Evolutionary conservation across 2,888 invertebrate species (phyloP).

Genomic region (Timandra comae): DNA sequence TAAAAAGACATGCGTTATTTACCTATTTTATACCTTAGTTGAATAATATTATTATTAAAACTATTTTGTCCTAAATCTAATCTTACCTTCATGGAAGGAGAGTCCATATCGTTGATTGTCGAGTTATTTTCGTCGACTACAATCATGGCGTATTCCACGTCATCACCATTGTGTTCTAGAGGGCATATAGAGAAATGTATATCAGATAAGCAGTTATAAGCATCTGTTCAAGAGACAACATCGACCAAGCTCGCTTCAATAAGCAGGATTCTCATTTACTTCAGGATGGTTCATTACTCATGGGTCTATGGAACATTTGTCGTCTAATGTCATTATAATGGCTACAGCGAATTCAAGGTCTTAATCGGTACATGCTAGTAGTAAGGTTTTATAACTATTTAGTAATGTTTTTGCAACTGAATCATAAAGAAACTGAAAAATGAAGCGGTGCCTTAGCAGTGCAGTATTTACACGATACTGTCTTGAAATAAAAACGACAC

Average conservation of each 20-base stretch:
- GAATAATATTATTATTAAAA: too few relatives aligned
- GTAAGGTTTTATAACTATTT: slow-evolving; percentile 19
- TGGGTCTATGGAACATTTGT: slow-evolving; percentile 15
- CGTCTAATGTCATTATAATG: too few relatives aligned
- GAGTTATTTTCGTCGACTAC: slow-evolving; percentile 94
- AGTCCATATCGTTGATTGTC: slow-evolving; percentile 87
- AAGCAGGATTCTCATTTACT: slow-evolving; percentile 34
- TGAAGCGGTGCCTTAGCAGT: slow-evolving; percentile 66
- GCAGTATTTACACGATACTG: slow-evolving; percentile 53
- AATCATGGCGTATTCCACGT: slow-evolving; percentile 92
- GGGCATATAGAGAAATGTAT: slow-evolving; percentile 22
- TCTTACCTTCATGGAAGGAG: slow-evolving; percentile 90
- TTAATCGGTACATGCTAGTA: slow-evolving; percentile 22
- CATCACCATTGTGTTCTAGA: slow-evolving; percentile 80
- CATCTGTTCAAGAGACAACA: slow-evolving; percentile 38
- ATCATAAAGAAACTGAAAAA: slow-evolving; percentile 40
- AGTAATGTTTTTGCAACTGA: slow-evolving; percentile 59
- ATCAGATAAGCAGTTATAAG: slow-evolving; percentile 8
- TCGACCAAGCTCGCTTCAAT: slow-evolving; percentile 60
- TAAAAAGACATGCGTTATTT: too few relatives aligned
- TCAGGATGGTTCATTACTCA: slow-evolving; percentile 9
- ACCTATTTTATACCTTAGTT: too few relatives aligned
- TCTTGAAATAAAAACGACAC: slow-evolving; percentile 28
- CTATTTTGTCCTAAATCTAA: too few relatives aligned
- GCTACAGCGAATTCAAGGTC: slow-evolving; percentile 6